Percentiles rank a stretch among this genome's conserved stretches.
Conservation (phyloP, 2,888 invertebrate genomes). For the Heliconius ethilla region DNA sequence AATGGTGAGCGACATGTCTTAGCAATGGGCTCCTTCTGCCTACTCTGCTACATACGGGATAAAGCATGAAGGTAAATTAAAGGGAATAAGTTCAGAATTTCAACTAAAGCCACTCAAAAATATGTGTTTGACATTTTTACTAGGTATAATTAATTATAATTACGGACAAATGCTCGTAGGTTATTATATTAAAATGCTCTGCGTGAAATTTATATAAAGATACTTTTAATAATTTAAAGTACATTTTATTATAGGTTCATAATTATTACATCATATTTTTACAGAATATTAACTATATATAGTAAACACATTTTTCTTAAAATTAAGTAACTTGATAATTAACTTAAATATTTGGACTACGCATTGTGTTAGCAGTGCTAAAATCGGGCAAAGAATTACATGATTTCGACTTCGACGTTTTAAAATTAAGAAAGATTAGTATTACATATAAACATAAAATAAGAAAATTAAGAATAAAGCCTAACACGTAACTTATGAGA, state of each 20-base stretch:
- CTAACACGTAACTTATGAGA: constrained; percentile 61
- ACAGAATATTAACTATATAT: neutral
- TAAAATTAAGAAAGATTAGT: constrained; percentile 61
- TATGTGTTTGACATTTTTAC: neutral
- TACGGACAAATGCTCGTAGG: too few relatives aligned
- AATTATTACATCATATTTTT: neutral
- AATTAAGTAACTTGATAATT: neutral
- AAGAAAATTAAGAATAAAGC: constrained; percentile 64
- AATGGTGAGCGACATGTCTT: too few relatives aligned
- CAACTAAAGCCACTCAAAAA: neutral
- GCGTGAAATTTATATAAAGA: neutral
- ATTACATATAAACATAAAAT: constrained; percentile 64
- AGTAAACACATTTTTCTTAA: neutral
- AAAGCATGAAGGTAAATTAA: neutral
- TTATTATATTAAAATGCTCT: neutral
- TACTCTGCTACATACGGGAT: too few relatives aligned
- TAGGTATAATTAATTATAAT: neutral
- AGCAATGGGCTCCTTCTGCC: too few relatives aligned
- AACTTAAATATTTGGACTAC: neutral
- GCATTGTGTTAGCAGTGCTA: constrained; percentile 39
- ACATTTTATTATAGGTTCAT: neutral
- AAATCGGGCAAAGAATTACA: constrained; percentile 52
- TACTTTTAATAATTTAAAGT: neutral
- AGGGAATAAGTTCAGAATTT: neutral
- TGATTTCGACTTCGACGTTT: constrained; percentile 53